Evolutionary conservation across 2,113 vertebrate species (phyloP).

Genomic region (Cygnus buccinator): DNA sequence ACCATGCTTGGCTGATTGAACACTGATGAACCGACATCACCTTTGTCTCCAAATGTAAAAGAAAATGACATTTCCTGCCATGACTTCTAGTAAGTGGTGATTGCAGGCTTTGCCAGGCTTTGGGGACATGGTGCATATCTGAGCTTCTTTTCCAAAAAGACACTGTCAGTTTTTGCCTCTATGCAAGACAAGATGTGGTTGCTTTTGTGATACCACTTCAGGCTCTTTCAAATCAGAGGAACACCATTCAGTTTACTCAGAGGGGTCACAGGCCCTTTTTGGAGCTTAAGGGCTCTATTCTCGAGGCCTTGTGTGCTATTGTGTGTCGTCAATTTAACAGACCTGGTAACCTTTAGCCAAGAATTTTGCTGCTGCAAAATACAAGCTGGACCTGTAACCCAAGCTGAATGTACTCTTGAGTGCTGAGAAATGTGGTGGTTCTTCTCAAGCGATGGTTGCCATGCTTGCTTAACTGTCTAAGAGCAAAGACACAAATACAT

Average conservation of each 20-base stretch:
- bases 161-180: not conserved
- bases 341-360: not conserved
- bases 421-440: not conserved
- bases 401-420: not conserved
- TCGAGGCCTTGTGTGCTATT: not conserved
- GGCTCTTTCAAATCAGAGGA: not conserved
- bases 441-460: not conserved
- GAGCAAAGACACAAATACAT: not conserved
- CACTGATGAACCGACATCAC: not conserved
- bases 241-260: not conserved
- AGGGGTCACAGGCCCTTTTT: not conserved
- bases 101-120: not conserved
- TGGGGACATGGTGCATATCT: not conserved
- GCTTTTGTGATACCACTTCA: not conserved
- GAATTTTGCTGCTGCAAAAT: not conserved
- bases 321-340: not conserved
- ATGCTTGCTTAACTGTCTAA: not conserved
- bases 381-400: not conserved
- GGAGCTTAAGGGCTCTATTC: not conserved
- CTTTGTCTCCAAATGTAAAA: not conserved
- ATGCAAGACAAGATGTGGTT: not conserved
- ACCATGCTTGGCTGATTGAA: not conserved
- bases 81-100: not conserved
- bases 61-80: not conserved
- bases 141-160: not conserved